phyloP scores from a whole-genome alignment of 35 echinoderm and acorn worm genomes.

The Heliocidaris tuberculata region DNA sequence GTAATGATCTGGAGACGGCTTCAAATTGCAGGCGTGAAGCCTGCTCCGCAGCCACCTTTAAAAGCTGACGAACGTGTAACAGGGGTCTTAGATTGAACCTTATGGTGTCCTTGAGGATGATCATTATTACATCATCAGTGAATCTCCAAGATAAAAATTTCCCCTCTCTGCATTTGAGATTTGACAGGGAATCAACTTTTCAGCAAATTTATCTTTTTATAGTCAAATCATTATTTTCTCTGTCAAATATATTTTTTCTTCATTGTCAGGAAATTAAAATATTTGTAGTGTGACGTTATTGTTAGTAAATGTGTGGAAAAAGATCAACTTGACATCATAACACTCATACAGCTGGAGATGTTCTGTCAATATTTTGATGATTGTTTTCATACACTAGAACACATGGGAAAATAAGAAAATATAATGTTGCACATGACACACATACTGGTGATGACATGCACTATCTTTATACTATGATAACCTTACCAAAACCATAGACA shows the following conservation, averaged over 20 bases:
- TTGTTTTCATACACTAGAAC: background rate
- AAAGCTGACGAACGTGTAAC: no score
- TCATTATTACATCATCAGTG: no score
- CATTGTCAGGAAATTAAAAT: background rate
- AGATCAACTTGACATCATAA: background rate
- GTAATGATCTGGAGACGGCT: no score
- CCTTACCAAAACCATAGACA: background rate
- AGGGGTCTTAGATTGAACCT: no score
- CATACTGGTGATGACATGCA: background rate
- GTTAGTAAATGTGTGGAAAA: background rate
- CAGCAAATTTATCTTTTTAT: no score
- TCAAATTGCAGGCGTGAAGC: no score
- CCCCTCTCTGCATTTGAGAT: no score
- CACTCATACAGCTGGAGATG: background rate
- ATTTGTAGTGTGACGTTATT: no score
- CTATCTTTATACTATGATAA: background rate
- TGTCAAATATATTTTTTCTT: background rate
- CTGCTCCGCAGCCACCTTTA: no score
- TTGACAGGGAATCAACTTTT: no score
- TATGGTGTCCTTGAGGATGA: no score
- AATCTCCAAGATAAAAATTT: no score
- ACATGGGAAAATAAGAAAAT: background rate
- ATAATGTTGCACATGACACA: background rate
- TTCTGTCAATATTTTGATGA: background rate
- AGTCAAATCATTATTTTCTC: background rate